phyloP scores from a whole-genome alignment of 2,888 invertebrate genomes.

The Tolmerus cingulatus region DNA sequence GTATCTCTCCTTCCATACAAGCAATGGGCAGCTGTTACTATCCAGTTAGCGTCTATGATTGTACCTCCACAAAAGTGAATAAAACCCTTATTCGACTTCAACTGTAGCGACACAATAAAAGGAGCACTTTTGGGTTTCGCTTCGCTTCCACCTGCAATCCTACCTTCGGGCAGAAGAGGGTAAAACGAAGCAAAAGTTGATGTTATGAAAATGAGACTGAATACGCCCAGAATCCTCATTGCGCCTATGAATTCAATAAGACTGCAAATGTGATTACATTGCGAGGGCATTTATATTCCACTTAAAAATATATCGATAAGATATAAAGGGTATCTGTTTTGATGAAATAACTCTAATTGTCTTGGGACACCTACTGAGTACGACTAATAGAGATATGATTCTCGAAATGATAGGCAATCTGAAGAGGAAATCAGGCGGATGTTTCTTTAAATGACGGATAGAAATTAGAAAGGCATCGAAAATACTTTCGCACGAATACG shows the following conservation, averaged over 20 bases:
- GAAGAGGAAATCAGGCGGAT: background rate
- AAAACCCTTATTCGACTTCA: slow-evolving; percentile 26
- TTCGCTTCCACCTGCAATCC: slow-evolving; percentile 58
- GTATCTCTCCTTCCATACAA: slow-evolving; percentile 49
- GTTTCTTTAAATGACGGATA: background rate
- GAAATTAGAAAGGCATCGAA: background rate
- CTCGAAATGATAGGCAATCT: background rate
- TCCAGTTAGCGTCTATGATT: slow-evolving; percentile 54
- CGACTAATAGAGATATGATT: background rate
- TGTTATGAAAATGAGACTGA: background rate
- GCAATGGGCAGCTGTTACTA: slow-evolving; percentile 61
- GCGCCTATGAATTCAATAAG: background rate
- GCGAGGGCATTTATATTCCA: background rate
- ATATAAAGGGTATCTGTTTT: background rate
- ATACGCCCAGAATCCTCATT: background rate
- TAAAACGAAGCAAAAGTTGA: background rate
- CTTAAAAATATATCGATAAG: background rate
- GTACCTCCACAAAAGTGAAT: slow-evolving; percentile 4
- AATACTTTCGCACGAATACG: background rate
- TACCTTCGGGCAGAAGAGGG: slow-evolving; percentile 49
- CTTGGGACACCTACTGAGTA: background rate
- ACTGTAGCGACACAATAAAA: slow-evolving; percentile 59
- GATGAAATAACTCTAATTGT: background rate
- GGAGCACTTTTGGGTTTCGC: slow-evolving; percentile 59
- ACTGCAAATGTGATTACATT: background rate